Evolutionary conservation across 2,888 invertebrate species (phyloP).

Genomic region (Rotaria socialis): DNA sequence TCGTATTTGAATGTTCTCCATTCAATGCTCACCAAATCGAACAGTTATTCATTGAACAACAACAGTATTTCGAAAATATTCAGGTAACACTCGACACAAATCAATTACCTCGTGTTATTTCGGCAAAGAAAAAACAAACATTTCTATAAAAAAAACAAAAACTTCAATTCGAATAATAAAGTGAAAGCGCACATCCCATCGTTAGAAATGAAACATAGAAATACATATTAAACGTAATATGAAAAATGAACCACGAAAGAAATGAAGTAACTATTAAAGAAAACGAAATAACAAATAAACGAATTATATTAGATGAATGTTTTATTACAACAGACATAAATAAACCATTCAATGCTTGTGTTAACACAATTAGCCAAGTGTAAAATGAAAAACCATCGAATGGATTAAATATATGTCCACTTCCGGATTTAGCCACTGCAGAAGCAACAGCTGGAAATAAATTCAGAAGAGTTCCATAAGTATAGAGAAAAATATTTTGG

Average conservation of each 20-base stretch:
- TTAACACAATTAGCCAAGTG: slow-evolving; percentile 52
- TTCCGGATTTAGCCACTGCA: not conserved
- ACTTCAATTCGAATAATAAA: slow-evolving; percentile 31
- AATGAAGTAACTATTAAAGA: slow-evolving; percentile 41
- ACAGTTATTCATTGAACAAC: not conserved
- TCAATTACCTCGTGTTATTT: not conserved
- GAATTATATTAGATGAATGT: slow-evolving; percentile 56
- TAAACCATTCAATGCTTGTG: slow-evolving; percentile 55
- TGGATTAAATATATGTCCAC: not conserved
- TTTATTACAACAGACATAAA: slow-evolving; percentile 59
- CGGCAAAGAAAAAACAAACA: not conserved
- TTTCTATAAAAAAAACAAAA: not conserved
- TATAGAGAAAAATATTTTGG: slow-evolving; percentile 45
- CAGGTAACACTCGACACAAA: not conserved
- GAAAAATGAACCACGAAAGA: slow-evolving; percentile 38
- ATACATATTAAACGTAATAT: slow-evolving; percentile 32
- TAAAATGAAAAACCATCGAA: slow-evolving; percentile 52
- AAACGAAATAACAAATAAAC: slow-evolving; percentile 50
- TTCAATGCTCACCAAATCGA: not conserved
- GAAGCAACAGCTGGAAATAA: not conserved
- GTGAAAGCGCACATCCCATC: slow-evolving; percentile 37
- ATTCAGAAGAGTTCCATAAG: slow-evolving; percentile 41
- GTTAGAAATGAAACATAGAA: slow-evolving; percentile 38
- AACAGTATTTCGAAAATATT: not conserved
- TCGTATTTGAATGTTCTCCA: slow-evolving; percentile 23